Evolutionary conservation across 2,113 vertebrate species (phyloP).

Genomic region (Neolamprologus ventralis): DNA sequence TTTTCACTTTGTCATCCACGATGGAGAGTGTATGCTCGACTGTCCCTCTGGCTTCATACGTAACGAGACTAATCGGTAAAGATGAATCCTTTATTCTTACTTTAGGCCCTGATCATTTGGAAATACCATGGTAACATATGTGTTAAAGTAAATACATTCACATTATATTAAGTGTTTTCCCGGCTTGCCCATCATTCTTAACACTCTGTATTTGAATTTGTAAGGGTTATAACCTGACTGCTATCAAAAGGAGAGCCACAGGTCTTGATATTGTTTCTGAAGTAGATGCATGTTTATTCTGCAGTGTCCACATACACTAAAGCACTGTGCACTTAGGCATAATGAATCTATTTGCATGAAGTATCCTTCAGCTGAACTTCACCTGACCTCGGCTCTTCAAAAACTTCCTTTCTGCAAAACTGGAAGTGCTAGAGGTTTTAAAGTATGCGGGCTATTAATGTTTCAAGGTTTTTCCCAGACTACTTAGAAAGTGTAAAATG

Average conservation of each 20-base stretch:
- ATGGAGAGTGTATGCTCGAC: conserved; percentile 87
- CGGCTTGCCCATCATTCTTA: background rate
- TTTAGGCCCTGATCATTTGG: background rate
- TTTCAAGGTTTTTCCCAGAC: background rate
- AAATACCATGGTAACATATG: background rate
- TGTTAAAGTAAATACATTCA: background rate
- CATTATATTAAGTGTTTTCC: background rate
- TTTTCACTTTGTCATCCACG: conserved; percentile 86
- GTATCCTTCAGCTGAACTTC: conserved; percentile 25
- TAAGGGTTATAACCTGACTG: background rate
- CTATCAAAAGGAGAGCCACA: background rate
- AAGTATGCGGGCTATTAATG: background rate
- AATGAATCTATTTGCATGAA: conserved; percentile 7
- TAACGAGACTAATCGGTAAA: conserved; percentile 85
- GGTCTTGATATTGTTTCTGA: background rate
- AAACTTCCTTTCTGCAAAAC: background rate
- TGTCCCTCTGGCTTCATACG: conserved; percentile 94
- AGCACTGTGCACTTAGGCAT: background rate
- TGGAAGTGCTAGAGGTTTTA: background rate
- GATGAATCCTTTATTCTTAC: background rate
- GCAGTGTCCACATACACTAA: background rate
- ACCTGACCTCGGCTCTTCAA: background rate
- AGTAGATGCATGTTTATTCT: background rate
- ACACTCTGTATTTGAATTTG: background rate
- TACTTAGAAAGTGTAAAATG: conserved; percentile 1